phyloP scores from a whole-genome alignment of 2,113 vertebrate genomes.

The Hippopotamus amphibius region DNA sequence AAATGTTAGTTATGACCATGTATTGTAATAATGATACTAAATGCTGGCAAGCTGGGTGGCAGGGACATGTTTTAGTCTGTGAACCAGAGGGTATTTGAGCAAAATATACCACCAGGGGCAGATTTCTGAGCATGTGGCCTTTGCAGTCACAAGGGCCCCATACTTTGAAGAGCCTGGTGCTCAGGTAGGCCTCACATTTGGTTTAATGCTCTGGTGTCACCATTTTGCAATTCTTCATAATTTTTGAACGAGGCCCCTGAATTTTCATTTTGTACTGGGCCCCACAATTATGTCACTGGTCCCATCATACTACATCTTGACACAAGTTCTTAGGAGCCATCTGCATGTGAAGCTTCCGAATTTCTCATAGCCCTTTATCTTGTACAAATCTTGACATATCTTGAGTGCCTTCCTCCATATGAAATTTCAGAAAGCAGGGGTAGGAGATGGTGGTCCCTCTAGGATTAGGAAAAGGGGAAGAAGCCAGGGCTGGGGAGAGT shows the following conservation, averaged over 20 bases:
- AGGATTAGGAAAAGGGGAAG: conserved; percentile 13
- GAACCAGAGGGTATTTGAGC: background rate
- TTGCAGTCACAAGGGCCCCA: background rate
- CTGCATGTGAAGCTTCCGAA: background rate
- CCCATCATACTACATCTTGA: background rate
- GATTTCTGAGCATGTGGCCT: background rate
- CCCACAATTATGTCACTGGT: background rate
- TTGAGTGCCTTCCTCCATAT: background rate
- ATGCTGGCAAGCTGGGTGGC: background rate
- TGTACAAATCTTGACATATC: background rate
- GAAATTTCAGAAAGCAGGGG: conserved; percentile 22
- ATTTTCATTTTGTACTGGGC: conserved; percentile 26
- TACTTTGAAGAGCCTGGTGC: background rate
- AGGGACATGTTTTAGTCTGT: background rate
- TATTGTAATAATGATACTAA: background rate
- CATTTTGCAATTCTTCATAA: background rate
- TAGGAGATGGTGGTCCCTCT: background rate
- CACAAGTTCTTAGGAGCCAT: background rate
- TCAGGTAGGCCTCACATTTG: background rate
- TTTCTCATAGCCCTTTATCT: background rate
- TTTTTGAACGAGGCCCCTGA: background rate
- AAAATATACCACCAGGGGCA: background rate
- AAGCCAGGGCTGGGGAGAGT: background rate
- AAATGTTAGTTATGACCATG: background rate
- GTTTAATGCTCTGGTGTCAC: background rate